Evolutionary conservation across 2,113 vertebrate species (phyloP).

Genomic region (Centropus unirufus): DNA sequence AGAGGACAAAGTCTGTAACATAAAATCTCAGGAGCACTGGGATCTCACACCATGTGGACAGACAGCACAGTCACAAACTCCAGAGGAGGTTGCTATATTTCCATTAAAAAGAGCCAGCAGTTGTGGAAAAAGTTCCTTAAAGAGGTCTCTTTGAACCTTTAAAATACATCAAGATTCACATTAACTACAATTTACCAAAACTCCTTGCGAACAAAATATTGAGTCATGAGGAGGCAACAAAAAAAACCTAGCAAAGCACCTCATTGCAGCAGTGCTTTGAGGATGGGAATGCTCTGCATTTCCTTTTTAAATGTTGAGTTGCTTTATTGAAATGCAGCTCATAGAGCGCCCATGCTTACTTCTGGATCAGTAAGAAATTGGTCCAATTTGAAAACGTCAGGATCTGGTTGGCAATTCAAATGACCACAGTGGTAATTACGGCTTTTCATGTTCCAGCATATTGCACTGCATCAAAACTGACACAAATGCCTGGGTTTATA

Average conservation of each 20-base stretch:
- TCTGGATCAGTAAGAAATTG: slow-evolving; percentile 76
- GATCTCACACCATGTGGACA: background rate
- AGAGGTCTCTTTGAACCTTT: background rate
- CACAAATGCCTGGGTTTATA: slow-evolving; percentile 80
- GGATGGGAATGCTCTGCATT: background rate
- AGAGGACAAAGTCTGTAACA: fast-evolving
- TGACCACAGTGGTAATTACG: slow-evolving; percentile 81
- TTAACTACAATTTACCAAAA: background rate
- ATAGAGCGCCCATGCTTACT: slow-evolving; percentile 46
- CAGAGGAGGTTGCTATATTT: fast-evolving
- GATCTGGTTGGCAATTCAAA: slow-evolving; percentile 88
- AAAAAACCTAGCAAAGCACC: background rate
- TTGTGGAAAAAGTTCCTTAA: background rate
- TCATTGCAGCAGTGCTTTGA: background rate
- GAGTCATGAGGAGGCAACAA: background rate
- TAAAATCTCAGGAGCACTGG: background rate
- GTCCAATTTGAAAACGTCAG: slow-evolving; percentile 84
- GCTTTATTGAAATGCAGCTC: slow-evolving; percentile 72
- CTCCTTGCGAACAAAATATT: background rate
- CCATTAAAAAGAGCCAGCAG: background rate
- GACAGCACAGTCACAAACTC: background rate
- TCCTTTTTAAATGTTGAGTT: background rate
- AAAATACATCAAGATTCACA: background rate
- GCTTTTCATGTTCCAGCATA: slow-evolving; percentile 82
- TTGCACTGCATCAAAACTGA: slow-evolving; percentile 83